Base-by-base conservation (phyloP, 1,140 invertebrate species). In the Dreissena rostriformis region DNA sequence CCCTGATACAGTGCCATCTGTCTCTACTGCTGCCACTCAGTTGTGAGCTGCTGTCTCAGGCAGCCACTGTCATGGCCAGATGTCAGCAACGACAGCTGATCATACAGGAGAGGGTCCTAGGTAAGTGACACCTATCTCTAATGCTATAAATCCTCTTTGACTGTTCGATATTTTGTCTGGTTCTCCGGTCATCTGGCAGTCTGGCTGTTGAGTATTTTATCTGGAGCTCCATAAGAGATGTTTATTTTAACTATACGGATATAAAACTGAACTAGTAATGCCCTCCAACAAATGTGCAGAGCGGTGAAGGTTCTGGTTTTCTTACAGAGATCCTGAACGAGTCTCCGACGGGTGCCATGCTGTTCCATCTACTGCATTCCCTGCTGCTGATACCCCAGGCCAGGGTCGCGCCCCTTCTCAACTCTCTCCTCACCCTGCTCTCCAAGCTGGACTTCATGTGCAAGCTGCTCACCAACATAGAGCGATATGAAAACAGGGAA, bases 361-460 rank as follows among this genome's bases (percentile, higher is more conserved):
- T 96, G 78, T 94, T 94, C 11, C 95, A 95, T 87, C 91, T 96
- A 55, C 81, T 96, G 8, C 95, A 95, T 89, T 94, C 95, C 0
- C 90, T 96, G 68, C 88, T 96, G 12, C 90, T 96, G 28, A 91
- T 96, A 61, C 94, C 95, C 7, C 88, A 91, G 68, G 71, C 86
- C 15, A 89, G 73, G 70, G 88, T 90, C 88, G 84, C 86, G 90
- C 93, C 94, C 12, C 86, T 95, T 4, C 90, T 95, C 17, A 93
- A 93, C 53, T 88, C 93, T 72, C 88, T 96, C 17, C 90, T 95
- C 15, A 88, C 93, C 15, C 89, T 95, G 10, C 91, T 96, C 39
- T 88, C 93, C 6, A 89, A 93, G 0, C 91, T 96, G 52, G 95
- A 96, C 90, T 90, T 91, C 53, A 91, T 96, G 39, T 95, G 95